A percentile compares a stretch with the other conserved stretches of the same genome.
Evolutionary conservation across 2,113 vertebrate species (phyloP).

Genomic region (Picathartes gymnocephalus): DNA sequence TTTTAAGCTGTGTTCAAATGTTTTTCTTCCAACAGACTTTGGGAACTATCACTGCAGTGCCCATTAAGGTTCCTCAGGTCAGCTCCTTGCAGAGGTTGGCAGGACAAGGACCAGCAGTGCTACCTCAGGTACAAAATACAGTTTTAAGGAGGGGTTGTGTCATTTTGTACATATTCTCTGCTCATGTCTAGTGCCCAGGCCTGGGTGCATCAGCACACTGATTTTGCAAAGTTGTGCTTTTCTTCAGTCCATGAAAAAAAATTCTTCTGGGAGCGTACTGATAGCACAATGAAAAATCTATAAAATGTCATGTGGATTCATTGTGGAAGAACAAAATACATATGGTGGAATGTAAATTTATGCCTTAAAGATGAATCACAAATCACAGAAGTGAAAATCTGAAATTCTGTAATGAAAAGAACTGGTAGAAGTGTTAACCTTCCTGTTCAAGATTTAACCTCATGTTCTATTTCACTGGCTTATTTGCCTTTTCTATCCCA

Average conservation of each 20-base stretch:
- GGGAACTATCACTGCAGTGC: slow-evolving; percentile 88
- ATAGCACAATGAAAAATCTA: background rate
- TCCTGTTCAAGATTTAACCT: background rate
- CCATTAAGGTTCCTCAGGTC: slow-evolving; percentile 97
- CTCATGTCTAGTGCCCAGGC: background rate
- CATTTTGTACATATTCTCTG: background rate
- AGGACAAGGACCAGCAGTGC: slow-evolving; percentile 89
- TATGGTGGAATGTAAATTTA: background rate
- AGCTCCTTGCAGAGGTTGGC: slow-evolving; percentile 96
- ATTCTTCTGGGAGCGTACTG: background rate
- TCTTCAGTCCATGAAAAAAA: background rate
- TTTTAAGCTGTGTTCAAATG: slow-evolving; percentile 35
- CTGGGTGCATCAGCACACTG: background rate
- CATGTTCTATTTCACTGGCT: background rate
- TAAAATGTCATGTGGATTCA: background rate
- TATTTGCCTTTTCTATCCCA: background rate
- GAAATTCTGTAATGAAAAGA: background rate
- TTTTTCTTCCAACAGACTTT: slow-evolving; percentile 79
- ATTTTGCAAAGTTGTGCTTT: background rate
- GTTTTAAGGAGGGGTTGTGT: background rate
- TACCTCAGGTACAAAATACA: slow-evolving; percentile 90
- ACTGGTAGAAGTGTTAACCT: background rate
- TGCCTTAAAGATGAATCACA: background rate
- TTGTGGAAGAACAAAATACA: background rate
- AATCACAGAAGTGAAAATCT: background rate